Evolutionary conservation across 2,113 vertebrate genomes (phyloP).

Genomic region (Oenanthe oenanthe): DNA sequence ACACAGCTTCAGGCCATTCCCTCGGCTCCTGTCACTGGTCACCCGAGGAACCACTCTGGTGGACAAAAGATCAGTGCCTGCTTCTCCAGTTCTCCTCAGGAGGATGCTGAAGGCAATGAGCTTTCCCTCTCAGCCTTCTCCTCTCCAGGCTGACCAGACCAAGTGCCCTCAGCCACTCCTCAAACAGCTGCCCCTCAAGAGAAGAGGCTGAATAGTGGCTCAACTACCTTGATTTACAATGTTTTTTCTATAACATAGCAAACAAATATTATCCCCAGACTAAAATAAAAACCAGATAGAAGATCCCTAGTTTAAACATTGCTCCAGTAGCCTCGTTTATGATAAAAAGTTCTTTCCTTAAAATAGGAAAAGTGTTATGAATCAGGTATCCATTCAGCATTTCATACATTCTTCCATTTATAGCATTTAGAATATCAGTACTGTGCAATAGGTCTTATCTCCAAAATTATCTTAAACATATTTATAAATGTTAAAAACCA

Average conservation of each 20-base stretch:
- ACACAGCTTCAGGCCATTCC: neutral
- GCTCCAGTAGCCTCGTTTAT: neutral
- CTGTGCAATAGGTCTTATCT: neutral
- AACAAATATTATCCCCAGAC: neutral
- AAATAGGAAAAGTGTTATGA: neutral
- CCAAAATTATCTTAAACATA: neutral
- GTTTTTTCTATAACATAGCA: neutral
- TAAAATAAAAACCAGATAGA: neutral
- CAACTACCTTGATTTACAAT: neutral
- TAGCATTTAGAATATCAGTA: neutral
- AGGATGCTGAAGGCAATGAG: neutral
- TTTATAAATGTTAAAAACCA: neutral
- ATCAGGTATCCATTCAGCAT: neutral
- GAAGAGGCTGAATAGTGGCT: neutral
- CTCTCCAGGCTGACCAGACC: neutral
- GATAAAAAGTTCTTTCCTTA: neutral
- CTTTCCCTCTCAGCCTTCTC: neutral
- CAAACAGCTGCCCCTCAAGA: neutral
- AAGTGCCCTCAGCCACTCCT: neutral
- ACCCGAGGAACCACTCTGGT: no score
- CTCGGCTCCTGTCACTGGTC: fast-evolving
- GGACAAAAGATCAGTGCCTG: neutral
- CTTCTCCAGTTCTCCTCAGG: fast-evolving
- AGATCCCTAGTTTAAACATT: neutral
- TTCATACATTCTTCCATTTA: neutral